Evolutionary conservation across 2,797 vertebrate species (phyloP).

Genomic region (Prionace glauca): DNA sequence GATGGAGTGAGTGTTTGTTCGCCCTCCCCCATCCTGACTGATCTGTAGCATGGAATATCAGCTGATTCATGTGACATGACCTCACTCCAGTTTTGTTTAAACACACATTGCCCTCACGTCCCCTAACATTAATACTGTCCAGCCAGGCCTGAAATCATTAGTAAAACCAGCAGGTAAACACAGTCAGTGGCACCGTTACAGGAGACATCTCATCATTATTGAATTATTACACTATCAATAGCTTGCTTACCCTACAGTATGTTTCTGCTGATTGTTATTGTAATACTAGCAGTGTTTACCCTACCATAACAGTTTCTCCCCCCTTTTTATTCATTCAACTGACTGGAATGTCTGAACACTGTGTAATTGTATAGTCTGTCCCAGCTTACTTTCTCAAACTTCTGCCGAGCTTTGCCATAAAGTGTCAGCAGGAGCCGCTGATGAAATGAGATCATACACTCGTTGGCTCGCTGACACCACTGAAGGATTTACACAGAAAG

Average conservation of each 20-base stretch:
- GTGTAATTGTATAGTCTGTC: conserved; percentile 43
- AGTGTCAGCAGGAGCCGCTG: conserved; percentile 11
- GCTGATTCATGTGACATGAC: not conserved
- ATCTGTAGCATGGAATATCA: not conserved
- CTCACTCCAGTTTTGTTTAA: not conserved
- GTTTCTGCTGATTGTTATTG: not conserved
- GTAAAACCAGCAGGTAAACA: not conserved
- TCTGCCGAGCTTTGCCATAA: not conserved
- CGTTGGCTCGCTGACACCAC: not conserved
- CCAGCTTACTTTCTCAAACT: not conserved
- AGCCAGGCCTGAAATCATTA: not conserved
- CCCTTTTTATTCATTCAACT: not conserved
- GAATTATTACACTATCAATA: not conserved
- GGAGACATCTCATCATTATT: conserved; percentile 3
- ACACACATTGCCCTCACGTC: not conserved
- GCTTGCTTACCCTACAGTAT: not conserved
- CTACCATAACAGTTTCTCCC: conserved; percentile 2
- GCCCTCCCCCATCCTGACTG: not conserved
- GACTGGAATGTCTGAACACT: conserved; percentile 42
- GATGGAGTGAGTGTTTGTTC: no score
- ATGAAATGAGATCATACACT: conserved; percentile 38
- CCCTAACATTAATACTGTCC: not conserved
- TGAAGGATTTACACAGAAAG: not conserved
- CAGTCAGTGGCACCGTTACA: not conserved
- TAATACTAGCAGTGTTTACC: conserved; percentile 1